A percentile compares a stretch with the other conserved stretches of the same genome.
Conservation (phyloP, 2,797 vertebrate species). For the Lacerta viridis region DNA sequence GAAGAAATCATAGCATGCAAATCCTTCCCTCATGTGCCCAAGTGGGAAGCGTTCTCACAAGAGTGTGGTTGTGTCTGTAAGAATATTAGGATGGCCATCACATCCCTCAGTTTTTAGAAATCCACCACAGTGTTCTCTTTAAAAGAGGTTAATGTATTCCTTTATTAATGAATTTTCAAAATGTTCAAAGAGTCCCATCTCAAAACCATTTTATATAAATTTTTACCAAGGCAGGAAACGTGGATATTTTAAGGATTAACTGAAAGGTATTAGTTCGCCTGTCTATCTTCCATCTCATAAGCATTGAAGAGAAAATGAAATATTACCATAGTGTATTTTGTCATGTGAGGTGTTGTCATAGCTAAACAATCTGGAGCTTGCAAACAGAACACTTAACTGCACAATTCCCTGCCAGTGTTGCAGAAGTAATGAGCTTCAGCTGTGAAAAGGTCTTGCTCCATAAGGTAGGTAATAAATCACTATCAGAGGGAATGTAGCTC, state of each 20-base stretch:
- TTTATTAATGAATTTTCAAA: conserved; percentile 67
- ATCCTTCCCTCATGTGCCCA: neutral
- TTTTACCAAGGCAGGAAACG: conserved; percentile 71
- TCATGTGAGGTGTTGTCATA: conserved; percentile 80
- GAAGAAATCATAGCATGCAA: neutral
- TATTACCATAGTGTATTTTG: conserved; percentile 76
- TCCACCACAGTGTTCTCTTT: conserved; percentile 50
- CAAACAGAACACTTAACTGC: conserved; percentile 74
- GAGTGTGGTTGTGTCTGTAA: neutral
- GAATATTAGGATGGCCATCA: conserved; percentile 44
- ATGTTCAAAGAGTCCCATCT: conserved; percentile 45
- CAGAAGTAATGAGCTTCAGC: conserved; percentile 74
- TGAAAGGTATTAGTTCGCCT: conserved; percentile 61
- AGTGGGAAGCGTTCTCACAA: neutral
- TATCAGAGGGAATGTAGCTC: conserved; percentile 67
- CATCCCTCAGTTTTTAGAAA: conserved; percentile 50
- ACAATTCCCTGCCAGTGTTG: conserved; percentile 68
- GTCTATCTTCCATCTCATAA: conserved; percentile 62
- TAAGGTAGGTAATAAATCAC: conserved; percentile 79
- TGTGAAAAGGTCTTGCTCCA: conserved; percentile 75
- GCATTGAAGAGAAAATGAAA: conserved; percentile 76
- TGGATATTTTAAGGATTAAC: conserved; percentile 59
- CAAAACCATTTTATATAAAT: conserved; percentile 61
- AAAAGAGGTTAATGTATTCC: conserved; percentile 53
- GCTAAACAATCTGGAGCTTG: conserved; percentile 78